Conservation (phyloP, 92 coral and sea anemone genomes). For the Micromussa lordhowensis region DNA sequence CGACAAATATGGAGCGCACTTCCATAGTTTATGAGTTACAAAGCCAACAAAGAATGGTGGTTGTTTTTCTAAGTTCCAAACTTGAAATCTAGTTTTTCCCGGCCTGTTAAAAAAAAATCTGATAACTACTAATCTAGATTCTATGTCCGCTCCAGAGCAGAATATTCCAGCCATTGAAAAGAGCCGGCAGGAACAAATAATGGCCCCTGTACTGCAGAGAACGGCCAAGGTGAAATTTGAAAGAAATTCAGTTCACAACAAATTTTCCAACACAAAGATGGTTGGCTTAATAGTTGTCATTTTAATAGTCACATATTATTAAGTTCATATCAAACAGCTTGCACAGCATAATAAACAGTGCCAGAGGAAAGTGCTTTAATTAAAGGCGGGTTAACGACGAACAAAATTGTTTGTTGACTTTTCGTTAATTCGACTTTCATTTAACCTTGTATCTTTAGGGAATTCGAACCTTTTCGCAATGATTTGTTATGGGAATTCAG, state of each 20-base stretch:
- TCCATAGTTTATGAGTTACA: background rate
- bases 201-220: background rate
- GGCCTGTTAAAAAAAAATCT: background rate
- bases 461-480: background rate
- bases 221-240: background rate
- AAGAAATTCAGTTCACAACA: background rate
- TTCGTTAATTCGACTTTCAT: background rate
- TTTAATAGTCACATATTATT: background rate
- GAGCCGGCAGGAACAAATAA: background rate
- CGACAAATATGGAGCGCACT: background rate
- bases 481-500: constrained; percentile 17
- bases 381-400: too few relatives aligned
- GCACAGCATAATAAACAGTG: background rate
- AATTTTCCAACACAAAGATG: background rate
- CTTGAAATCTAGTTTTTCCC: background rate
- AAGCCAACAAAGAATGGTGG: background rate
- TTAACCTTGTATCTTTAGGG: background rate
- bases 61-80: background rate
- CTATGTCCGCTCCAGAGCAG: background rate
- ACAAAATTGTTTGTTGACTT: background rate
- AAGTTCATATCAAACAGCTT: background rate
- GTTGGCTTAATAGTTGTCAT: background rate
- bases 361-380: background rate
- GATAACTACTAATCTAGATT: background rate
- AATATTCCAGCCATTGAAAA: background rate